Evolutionary conservation across 2,888 invertebrate species (phyloP).

Genomic region (Lasioglossum morio): DNA sequence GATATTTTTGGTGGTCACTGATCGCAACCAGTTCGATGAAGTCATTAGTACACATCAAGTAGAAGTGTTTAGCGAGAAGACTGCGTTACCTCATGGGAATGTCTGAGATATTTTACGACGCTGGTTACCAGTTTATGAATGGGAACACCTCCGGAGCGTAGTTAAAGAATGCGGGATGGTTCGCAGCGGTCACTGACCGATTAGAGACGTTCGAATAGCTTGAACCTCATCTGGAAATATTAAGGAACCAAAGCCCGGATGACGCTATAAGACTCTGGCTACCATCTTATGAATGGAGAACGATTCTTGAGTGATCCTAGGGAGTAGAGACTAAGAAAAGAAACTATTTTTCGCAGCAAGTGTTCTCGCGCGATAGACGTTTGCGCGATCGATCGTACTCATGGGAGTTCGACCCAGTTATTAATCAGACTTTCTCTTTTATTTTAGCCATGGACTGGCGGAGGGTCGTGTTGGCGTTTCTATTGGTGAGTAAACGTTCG

Average conservation of each 20-base stretch:
- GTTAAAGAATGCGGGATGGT: neutral
- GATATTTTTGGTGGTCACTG: neutral
- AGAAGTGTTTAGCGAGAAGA: neutral
- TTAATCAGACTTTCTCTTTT: slow-evolving; percentile 83
- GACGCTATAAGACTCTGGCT: neutral
- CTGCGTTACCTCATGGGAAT: neutral
- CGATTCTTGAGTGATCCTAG: neutral
- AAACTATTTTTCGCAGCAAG: slow-evolving; percentile 31
- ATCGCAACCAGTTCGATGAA: neutral
- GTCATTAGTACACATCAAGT: neutral
- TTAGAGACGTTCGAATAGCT: slow-evolving; percentile 5
- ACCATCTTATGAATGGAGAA: neutral
- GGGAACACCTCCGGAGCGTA: neutral
- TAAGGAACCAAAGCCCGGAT: neutral
- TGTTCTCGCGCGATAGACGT: slow-evolving; percentile 54
- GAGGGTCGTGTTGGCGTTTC: slow-evolving; percentile 76
- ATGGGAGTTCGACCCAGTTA: slow-evolving; percentile 77
- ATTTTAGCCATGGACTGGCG: slow-evolving; percentile 84
- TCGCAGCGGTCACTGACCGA: neutral
- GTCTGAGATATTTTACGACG: neutral
- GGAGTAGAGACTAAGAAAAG: neutral
- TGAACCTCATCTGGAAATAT: slow-evolving; percentile 10
- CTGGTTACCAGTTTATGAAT: neutral
- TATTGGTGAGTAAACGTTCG: slow-evolving; percentile 77
- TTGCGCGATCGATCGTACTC: slow-evolving; percentile 67